A percentile compares a stretch with the other conserved stretches of the same genome.
Conservation (phyloP, 2,797 vertebrate genomes). For the Martes flavigula region DNA sequence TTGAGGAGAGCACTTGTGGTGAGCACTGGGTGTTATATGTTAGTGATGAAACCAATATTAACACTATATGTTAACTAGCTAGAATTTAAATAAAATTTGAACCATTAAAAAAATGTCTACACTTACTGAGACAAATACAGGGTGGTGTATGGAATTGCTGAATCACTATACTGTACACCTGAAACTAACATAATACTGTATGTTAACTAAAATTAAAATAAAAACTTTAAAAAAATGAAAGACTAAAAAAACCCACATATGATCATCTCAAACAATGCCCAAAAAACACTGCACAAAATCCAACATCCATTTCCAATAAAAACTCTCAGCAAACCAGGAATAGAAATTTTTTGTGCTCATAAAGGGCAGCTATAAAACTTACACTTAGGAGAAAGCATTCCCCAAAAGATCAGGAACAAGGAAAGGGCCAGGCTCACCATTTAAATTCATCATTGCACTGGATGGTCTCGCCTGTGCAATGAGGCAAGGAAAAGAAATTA, state of each 20-base stretch:
- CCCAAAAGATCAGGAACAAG: slow-evolving; percentile 2
- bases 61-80: neutral
- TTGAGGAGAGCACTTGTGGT: neutral
- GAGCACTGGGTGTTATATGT: neutral
- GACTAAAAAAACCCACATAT: neutral
- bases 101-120: neutral
- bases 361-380: neutral
- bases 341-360: neutral
- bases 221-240: neutral
- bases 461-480: neutral
- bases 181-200: neutral
- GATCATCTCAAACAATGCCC: neutral
- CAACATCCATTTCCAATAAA: neutral
- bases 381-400: neutral
- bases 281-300: neutral
- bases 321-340: neutral
- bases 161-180: neutral
- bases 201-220: neutral
- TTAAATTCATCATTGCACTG: neutral
- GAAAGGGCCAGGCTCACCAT: neutral
- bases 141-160: neutral
- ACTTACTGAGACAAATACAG: neutral
- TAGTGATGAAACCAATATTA: neutral
- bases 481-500: neutral
- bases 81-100: neutral